phyloP scores from a whole-genome alignment of 2,888 invertebrate species.

The Liodrosophila aerea region DNA sequence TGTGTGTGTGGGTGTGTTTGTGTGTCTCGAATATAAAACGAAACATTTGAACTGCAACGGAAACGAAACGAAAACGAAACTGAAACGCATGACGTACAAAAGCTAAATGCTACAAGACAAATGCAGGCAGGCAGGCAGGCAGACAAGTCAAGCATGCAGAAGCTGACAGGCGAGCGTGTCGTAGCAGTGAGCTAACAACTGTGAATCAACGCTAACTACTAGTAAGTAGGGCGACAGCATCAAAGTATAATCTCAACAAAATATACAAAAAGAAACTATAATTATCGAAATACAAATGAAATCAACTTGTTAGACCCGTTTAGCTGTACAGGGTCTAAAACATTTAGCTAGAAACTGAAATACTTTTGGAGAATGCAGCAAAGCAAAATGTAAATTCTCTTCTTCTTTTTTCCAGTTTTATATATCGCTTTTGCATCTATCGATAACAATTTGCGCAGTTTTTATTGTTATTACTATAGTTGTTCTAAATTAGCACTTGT shows the following conservation, averaged over 20 bases:
- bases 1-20: constrained; percentile 10
- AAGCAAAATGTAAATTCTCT: constrained; percentile 41
- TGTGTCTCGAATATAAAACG: constrained; percentile 42
- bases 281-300: background rate
- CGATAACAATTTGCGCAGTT: constrained; percentile 42
- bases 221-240: background rate
- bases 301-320: no score
- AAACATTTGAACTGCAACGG: constrained; percentile 34
- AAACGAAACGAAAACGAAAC: constrained; percentile 24
- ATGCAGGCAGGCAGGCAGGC: constrained; percentile 27
- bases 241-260: no score
- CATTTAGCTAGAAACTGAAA: constrained; percentile 22
- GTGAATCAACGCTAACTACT: background rate
- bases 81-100: constrained; percentile 30
- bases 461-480: constrained; percentile 6
- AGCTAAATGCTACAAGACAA: constrained; percentile 46
- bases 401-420: constrained; percentile 24
- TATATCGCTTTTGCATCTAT: constrained; percentile 26
- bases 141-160: constrained; percentile 25
- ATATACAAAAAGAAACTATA: constrained; percentile 19
- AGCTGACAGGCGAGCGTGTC: constrained; percentile 25
- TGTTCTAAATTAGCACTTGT: constrained; percentile 82
- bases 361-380: constrained; percentile 40
- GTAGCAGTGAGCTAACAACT: constrained; percentile 31
- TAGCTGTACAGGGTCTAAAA: no score